Evolutionary conservation across 2,797 vertebrate genomes (phyloP).

Genomic region (Heteromormyrus szaboi): DNA sequence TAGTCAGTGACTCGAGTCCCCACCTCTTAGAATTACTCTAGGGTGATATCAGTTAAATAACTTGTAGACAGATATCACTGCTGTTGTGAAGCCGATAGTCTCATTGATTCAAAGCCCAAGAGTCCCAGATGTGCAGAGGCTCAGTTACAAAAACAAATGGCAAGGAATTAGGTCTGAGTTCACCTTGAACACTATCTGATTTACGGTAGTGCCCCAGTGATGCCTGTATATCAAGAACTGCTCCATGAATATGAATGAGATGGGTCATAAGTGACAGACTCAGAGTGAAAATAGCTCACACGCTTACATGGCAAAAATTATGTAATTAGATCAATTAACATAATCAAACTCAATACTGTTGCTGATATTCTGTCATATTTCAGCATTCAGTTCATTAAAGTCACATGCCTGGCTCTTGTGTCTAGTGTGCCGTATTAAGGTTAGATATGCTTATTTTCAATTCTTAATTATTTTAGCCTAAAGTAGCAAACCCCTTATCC

Average conservation of each 20-base stretch:
- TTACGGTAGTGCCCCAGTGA: not conserved
- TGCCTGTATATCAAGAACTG: not conserved
- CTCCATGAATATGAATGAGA: conserved; percentile 11
- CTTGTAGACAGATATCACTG: not conserved
- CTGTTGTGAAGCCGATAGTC: not conserved
- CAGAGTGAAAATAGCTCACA: not conserved
- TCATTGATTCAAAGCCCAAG: not conserved
- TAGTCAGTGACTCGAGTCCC: not conserved
- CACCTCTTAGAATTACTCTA: not conserved
- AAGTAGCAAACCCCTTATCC: not conserved
- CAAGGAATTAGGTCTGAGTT: not conserved
- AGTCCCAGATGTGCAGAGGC: conserved; percentile 8
- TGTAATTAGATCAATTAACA: not conserved
- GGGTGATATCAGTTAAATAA: not conserved
- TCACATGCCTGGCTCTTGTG: not conserved
- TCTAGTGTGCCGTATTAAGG: not conserved
- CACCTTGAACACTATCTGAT: not conserved
- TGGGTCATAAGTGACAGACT: not conserved
- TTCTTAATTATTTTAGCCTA: not conserved
- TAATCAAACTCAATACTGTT: not conserved
- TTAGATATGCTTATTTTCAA: not conserved
- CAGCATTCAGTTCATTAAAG: not conserved
- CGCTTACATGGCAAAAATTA: not conserved
- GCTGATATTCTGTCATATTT: not conserved
- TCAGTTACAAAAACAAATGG: conserved; percentile 4